Conservation (phyloP, 2,888 invertebrate species). For the Caenorhabditis afra region DNA sequence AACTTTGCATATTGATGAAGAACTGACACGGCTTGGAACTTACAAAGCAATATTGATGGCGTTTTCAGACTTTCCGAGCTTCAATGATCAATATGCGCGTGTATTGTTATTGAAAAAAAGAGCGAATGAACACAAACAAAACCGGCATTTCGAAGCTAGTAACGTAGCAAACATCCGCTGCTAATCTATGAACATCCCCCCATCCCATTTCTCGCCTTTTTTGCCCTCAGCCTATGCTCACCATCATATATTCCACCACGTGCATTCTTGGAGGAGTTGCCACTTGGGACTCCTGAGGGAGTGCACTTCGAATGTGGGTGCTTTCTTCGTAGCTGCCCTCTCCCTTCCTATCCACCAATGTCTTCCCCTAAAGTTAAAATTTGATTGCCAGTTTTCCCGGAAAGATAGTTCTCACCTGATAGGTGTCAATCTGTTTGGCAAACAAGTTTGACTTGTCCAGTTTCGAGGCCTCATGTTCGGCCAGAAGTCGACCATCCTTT, state of each 20-base stretch:
- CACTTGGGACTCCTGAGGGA: conserved; percentile 59
- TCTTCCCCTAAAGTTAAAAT: conserved; percentile 64
- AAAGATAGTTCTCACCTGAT: conserved; percentile 61
- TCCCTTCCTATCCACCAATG: conserved; percentile 73
- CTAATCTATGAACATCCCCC: conserved; percentile 12
- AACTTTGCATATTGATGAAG: neutral
- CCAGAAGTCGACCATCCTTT: conserved; percentile 72
- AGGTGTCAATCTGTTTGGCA: conserved; percentile 74
- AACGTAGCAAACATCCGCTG: conserved; percentile 11
- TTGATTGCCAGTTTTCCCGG: neutral
- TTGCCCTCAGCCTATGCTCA: conserved; percentile 41
- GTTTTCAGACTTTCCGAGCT: neutral
- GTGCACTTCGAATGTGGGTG: conserved; percentile 65
- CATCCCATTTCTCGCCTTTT: no score
- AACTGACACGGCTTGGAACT: neutral
- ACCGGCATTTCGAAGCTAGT: conserved; percentile 6
- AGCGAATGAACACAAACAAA: conserved; percentile 25
- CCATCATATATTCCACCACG: conserved; percentile 75
- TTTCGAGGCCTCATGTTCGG: conserved; percentile 75
- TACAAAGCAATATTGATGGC: no score
- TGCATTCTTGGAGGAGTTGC: conserved; percentile 67
- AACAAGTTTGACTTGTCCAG: conserved; percentile 74
- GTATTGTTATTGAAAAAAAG: conserved; percentile 1
- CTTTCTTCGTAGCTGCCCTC: conserved; percentile 77
- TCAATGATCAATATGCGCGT: conserved; percentile 9